Evolutionary conservation across 2,797 vertebrate species (phyloP).

Genomic region (Fistularia tabacaria): DNA sequence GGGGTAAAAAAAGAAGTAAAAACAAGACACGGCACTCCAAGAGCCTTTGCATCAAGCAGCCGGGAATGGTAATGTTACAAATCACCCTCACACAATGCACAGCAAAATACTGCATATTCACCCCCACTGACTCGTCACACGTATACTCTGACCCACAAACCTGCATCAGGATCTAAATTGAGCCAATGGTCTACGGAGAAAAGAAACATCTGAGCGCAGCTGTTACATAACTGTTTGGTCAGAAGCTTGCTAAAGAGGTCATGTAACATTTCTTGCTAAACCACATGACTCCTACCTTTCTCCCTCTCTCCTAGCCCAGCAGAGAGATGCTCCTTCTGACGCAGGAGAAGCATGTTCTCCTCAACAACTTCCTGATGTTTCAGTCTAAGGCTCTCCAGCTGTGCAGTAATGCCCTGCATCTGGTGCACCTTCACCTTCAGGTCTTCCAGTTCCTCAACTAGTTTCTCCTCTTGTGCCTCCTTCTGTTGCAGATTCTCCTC

Average conservation of each 20-base stretch:
- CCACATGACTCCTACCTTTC: slow-evolving; percentile 69
- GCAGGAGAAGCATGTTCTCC: slow-evolving; percentile 68
- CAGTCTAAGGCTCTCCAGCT: slow-evolving; percentile 77
- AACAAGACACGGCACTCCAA: slow-evolving; percentile 41
- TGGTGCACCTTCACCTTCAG: slow-evolving; percentile 75
- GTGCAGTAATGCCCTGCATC: slow-evolving; percentile 70
- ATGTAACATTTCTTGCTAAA: slow-evolving; percentile 1
- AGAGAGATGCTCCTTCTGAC: slow-evolving; percentile 73
- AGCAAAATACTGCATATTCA: slow-evolving; percentile 49
- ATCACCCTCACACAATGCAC: slow-evolving; percentile 52
- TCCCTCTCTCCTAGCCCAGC: slow-evolving; percentile 75
- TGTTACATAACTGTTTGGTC: slow-evolving; percentile 37
- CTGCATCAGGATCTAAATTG: slow-evolving; percentile 67
- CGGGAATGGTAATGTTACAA: slow-evolving; percentile 31
- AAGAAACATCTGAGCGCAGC: slow-evolving; percentile 66
- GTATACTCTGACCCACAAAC: slow-evolving; percentile 70
- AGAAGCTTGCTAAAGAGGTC: slow-evolving; percentile 21
- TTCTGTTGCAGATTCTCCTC: slow-evolving; percentile 84
- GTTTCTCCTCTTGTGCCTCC: slow-evolving; percentile 79
- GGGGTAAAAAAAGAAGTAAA: slow-evolving; percentile 3
- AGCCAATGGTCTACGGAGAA: slow-evolving; percentile 70
- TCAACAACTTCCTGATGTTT: slow-evolving; percentile 80
- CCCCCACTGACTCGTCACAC: slow-evolving; percentile 27
- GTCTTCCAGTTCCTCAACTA: slow-evolving; percentile 84
- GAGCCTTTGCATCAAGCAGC: slow-evolving; percentile 21